These are phyloP conservation scores for Apoda limacodes DNA, from an alignment of 2,888 invertebrate genomes.

Conservation along the genomic window DNA sequence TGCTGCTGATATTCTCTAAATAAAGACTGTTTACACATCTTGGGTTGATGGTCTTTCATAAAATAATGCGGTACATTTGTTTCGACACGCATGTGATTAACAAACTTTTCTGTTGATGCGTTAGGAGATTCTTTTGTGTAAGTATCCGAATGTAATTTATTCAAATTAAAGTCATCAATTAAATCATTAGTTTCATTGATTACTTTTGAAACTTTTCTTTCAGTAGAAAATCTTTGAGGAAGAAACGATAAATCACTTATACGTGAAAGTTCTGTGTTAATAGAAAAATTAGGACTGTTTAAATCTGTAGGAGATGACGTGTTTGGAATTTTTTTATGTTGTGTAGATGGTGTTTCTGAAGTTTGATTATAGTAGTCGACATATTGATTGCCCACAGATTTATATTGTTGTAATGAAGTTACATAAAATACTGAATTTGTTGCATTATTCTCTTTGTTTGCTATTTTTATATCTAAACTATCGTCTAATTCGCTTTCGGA, in stretches of 20 bases:
- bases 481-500: slow-evolving; percentile 53
- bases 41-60: slow-evolving; percentile 34
- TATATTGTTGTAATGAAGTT: slow-evolving; percentile 41
- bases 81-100: slow-evolving; percentile 30
- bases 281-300: slow-evolving; percentile 57
- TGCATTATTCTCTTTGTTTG: slow-evolving; percentile 51
- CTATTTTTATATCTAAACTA: slow-evolving; percentile 36
- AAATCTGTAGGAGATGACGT: slow-evolving; percentile 60
- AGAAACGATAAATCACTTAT: slow-evolving; percentile 58
- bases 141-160: slow-evolving; percentile 57
- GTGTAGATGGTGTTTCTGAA: slow-evolving; percentile 31
- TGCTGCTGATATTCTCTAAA: slow-evolving; percentile 44
- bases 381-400: slow-evolving; percentile 29
- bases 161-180: slow-evolving; percentile 32
- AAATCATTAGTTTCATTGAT: slow-evolving; percentile 47
- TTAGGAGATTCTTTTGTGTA: slow-evolving; percentile 64
- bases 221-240: slow-evolving; percentile 57
- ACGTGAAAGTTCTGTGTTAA: slow-evolving; percentile 57
- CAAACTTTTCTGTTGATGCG: slow-evolving; percentile 32
- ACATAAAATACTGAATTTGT: slow-evolving; percentile 46
- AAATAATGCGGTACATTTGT: slow-evolving; percentile 31
- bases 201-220: slow-evolving; percentile 44
- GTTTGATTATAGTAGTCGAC: slow-evolving; percentile 21
- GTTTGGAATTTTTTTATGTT: slow-evolving; percentile 50
- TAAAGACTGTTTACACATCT: slow-evolving; percentile 48